phyloP scores from a whole-genome alignment of 2,888 invertebrate species.

The Agapostemon virescens region DNA sequence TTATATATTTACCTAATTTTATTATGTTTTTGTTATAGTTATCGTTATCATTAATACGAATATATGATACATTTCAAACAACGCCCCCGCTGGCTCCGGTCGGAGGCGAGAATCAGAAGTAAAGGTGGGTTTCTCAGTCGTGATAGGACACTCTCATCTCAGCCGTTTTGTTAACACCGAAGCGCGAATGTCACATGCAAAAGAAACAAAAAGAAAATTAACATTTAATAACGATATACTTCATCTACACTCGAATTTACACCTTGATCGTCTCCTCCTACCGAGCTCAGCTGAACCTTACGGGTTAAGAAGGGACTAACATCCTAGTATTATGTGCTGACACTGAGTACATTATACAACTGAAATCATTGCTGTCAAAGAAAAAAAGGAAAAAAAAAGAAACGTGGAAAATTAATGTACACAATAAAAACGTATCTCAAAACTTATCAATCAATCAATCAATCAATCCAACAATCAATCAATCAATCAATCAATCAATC shows the following conservation, averaged over 20 bases:
- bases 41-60: constrained; percentile 79
- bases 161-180: constrained; percentile 60
- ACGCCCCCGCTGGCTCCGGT: constrained; percentile 76
- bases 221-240: constrained; percentile 57
- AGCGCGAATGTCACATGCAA: constrained; percentile 66
- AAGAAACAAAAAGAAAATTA: no score
- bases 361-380: constrained; percentile 73
- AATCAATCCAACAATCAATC: no score
- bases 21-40: constrained; percentile 79
- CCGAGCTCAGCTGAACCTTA: constrained; percentile 76
- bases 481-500: no score
- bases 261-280: constrained; percentile 75
- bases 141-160: constrained; percentile 53
- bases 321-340: constrained; percentile 79
- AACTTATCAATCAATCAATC: constrained; percentile 76
- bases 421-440: constrained; percentile 75
- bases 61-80: constrained; percentile 81
- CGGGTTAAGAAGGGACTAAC: constrained; percentile 76
- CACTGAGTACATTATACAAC: constrained; percentile 79
- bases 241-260: constrained; percentile 62
- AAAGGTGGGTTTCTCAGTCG: constrained; percentile 65
- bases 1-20: constrained; percentile 76
- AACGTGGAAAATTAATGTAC: constrained; percentile 75
- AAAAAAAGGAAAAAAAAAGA: constrained; percentile 50
- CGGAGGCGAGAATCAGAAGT: constrained; percentile 75